These are phyloP conservation scores for Theretra japonica DNA, from an alignment of 2,888 invertebrate species.

Conservation along the genomic window DNA sequence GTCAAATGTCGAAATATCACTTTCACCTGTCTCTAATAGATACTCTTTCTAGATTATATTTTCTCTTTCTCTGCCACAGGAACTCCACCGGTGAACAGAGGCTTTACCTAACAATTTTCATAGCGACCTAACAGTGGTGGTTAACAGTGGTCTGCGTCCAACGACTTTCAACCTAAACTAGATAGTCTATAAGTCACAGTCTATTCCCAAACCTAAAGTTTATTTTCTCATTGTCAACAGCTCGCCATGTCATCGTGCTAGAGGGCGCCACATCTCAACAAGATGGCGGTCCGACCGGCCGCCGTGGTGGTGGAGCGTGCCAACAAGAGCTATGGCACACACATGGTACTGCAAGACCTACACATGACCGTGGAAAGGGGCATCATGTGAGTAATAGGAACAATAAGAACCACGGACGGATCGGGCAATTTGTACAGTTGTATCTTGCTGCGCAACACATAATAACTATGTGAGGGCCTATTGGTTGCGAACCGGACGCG, in stretches of 20 bases:
- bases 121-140: no score
- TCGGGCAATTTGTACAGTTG: no score
- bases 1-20: no score
- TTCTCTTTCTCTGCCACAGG: no score
- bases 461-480: no score
- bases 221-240: conserved; percentile 45
- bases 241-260: conserved; percentile 51
- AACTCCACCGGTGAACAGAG: no score
- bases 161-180: not conserved
- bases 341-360: conserved; percentile 87
- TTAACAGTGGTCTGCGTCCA: not conserved
- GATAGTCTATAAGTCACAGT: not conserved
- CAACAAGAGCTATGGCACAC: conserved; percentile 87
- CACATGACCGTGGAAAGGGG: conserved; percentile 91
- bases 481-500: no score
- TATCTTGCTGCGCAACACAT: no score
- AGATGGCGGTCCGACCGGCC: conserved; percentile 70
- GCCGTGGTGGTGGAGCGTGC: conserved; percentile 89
- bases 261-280: conserved; percentile 39
- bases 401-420: no score
- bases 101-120: not conserved
- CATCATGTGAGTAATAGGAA: conserved; percentile 86
- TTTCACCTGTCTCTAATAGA: no score
- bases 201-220: no score
- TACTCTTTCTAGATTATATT: no score